phyloP scores from a whole-genome alignment of 2,113 vertebrate genomes.

The Zapornia atra region DNA sequence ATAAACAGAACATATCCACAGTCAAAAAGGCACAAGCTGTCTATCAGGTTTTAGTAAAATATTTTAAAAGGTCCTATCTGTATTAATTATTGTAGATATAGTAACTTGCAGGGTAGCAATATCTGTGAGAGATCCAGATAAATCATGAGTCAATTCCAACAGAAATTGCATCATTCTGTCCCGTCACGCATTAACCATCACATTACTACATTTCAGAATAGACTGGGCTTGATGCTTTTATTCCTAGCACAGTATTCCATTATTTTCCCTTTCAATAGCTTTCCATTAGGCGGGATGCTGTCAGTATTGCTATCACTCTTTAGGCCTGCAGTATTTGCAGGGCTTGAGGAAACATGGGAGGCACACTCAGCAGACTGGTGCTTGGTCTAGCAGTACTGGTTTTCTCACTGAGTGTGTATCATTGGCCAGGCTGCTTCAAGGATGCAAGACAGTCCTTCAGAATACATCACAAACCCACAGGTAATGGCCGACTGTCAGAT shows the following conservation, averaged over 20 bases:
- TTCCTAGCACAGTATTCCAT: neutral
- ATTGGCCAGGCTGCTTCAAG: neutral
- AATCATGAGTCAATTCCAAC: conserved; percentile 33
- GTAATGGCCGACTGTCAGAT: neutral
- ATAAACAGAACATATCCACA: neutral
- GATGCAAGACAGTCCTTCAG: neutral
- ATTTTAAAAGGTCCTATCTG: neutral
- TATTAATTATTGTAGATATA: neutral
- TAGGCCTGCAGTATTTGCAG: neutral
- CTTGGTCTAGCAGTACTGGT: neutral
- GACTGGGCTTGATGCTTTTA: neutral
- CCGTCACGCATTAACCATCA: neutral
- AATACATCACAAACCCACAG: neutral
- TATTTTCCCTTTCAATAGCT: neutral
- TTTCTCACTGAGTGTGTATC: neutral
- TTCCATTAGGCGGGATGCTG: neutral
- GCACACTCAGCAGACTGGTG: neutral
- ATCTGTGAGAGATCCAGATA: too few relatives aligned
- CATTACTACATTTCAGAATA: neutral
- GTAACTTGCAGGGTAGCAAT: neutral
- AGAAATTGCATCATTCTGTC: conserved; percentile 52
- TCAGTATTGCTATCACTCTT: neutral
- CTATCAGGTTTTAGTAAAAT: neutral
- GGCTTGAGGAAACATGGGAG: neutral
- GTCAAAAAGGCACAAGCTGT: neutral